Conservation (phyloP, 1,140 invertebrate genomes). For the Drosophila yakuba region DNA sequence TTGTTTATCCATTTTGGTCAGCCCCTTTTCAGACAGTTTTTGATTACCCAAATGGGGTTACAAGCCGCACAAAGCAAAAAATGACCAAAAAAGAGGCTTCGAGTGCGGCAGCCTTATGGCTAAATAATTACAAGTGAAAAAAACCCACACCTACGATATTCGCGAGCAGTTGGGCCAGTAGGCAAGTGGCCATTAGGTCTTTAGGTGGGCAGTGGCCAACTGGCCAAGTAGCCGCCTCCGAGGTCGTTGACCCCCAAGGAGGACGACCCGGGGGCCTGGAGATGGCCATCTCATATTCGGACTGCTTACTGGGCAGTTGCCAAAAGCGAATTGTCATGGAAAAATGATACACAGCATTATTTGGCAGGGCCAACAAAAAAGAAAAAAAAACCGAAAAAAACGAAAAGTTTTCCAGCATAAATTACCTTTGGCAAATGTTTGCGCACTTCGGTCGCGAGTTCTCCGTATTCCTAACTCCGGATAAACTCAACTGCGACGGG, state of each 20-base stretch:
- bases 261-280: constrained; percentile 28
- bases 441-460: constrained; percentile 16
- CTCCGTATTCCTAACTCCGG: constrained; percentile 5
- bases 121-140: constrained; percentile 81
- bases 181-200: constrained; percentile 55
- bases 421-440: constrained; percentile 57
- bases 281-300: constrained; percentile 59
- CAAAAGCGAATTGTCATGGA: constrained; percentile 73
- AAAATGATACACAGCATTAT: constrained; percentile 49
- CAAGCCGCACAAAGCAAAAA: constrained; percentile 25
- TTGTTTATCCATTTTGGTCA: constrained; percentile 68
- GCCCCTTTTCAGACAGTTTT: constrained; percentile 29
- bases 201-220: constrained; percentile 30
- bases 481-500: constrained; percentile 6
- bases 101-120: constrained; percentile 56
- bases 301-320: constrained; percentile 52
- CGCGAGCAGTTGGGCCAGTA: constrained; percentile 36
- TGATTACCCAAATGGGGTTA: constrained; percentile 45
- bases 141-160: constrained; percentile 78
- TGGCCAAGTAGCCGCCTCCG: constrained; percentile 1
- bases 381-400: no score
- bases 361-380: constrained; percentile 11
- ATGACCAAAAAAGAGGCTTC: constrained; percentile 37
- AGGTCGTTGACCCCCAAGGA: constrained; percentile 56
- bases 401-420: constrained; percentile 59